A percentile compares a stretch with the other conserved stretches of the same genome.
These are phyloP conservation scores for Drosophila pseudoananassae DNA, from an alignment of 1,140 invertebrate genomes.

Conservation along the genomic window DNA sequence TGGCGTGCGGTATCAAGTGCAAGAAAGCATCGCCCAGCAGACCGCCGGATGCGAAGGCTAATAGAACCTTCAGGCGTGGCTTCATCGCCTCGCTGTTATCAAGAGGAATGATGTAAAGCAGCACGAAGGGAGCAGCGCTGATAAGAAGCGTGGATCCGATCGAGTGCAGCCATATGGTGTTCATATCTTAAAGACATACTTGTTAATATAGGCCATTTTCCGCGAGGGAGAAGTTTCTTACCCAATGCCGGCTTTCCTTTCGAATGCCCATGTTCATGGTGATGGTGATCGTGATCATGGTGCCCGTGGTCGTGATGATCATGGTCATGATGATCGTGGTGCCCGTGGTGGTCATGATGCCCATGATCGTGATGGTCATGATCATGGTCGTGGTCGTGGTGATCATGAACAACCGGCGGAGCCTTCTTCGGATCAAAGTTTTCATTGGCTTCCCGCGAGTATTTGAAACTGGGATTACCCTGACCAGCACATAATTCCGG, in stretches of 20 bases:
- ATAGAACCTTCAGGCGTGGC: slow-evolving; percentile 90
- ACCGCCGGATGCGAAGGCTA: slow-evolving; percentile 98
- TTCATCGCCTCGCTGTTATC: slow-evolving; percentile 93
- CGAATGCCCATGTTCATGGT: slow-evolving; percentile 41
- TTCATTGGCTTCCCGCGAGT: slow-evolving; percentile 89
- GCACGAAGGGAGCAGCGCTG: slow-evolving; percentile 96
- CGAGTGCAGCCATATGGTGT: slow-evolving; percentile 91
- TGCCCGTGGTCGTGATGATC: slow-evolving; percentile 58
- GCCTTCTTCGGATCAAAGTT: slow-evolving; percentile 64
- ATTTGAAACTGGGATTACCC: slow-evolving; percentile 88
- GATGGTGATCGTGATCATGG: slow-evolving; percentile 47
- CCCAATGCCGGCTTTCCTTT: slow-evolving; percentile 52
- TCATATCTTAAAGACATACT: slow-evolving; percentile 66
- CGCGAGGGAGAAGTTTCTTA: slow-evolving; percentile 9
- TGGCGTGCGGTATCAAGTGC: slow-evolving; percentile 96
- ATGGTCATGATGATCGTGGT: slow-evolving; percentile 42
- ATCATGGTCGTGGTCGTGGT: slow-evolving; percentile 66
- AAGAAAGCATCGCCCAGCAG: slow-evolving; percentile 98
- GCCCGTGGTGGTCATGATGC: slow-evolving; percentile 40
- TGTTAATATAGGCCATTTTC: slow-evolving; percentile 5
- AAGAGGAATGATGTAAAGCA: slow-evolving; percentile 97
- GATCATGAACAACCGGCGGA: slow-evolving; percentile 66
- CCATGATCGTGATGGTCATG: slow-evolving; percentile 70
- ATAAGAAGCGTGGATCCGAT: slow-evolving; percentile 95
- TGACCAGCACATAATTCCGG: slow-evolving; percentile 66